Evolutionary conservation across 2,888 invertebrate genomes (phyloP), one percentile per base, ranked within the genome.

Genomic region (Antheraea assamensis): DNA sequence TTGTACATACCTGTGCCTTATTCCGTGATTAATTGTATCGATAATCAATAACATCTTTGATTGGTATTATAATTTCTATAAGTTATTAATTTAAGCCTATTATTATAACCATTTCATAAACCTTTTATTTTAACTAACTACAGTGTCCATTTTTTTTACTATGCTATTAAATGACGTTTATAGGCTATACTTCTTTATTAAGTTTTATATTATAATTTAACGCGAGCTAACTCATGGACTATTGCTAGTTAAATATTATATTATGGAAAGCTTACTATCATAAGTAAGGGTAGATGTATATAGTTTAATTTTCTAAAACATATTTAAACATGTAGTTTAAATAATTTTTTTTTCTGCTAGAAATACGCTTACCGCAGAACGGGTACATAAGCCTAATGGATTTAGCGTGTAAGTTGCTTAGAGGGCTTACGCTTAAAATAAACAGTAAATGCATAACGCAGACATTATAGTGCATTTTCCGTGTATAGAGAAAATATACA

Each of bases 391-490:
- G 84, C 85, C 87, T 90, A 91, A 91, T 91, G 91, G 90, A 89
- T 87, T 90, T 88, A 85, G 81, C 88, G 79, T 90, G 90, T 91
- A 87, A 84, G 87, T 87, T 90, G 87, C 87, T 88, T 87, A 84
- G 85, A 81, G 79, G 83, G 80, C 82, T 84, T 83, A 82, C 80
- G 84, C 82, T 80, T 84, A 85, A 82, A 83, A 83, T 85, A 84
- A 84, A 82, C 78, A 76, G 35, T 73, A 76, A 75, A 77, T 79
- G 78, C 80, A 77, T 73, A 76, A 73, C 70, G 78, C 79, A 79
- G 81, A 80, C 79, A 77, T 77, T 83, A 80, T 77, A 75, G 72
- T 76, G 81, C 77, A 76, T 74, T 64, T 64, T 78, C 73, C 58
- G 42, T 77, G 75, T 76, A 76, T 76, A 75, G 77, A 76, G 78